phyloP scores from a whole-genome alignment of 2,888 invertebrate genomes.

The Oasisia sp. region DNA sequence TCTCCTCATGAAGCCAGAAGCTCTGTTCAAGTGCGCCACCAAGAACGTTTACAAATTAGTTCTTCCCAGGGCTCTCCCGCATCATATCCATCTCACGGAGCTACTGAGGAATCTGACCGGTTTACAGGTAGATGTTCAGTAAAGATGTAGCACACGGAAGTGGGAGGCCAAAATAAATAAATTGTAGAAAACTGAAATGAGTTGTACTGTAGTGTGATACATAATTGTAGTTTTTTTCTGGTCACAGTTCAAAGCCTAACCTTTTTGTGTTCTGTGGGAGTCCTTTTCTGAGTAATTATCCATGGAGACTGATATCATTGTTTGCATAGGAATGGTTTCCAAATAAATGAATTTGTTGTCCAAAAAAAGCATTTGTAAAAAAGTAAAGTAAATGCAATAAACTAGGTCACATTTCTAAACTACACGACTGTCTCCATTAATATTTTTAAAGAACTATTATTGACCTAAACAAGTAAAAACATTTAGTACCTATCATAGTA shows the following conservation, averaged over 20 bases:
- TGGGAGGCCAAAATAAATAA: background rate
- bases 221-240: background rate
- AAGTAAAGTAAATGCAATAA: background rate
- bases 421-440: background rate
- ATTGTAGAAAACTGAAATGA: background rate
- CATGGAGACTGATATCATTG: too few relatives aligned
- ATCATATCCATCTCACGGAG: conserved; percentile 1
- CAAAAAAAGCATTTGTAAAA: background rate
- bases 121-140: conserved; percentile 27
- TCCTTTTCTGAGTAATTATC: too few relatives aligned
- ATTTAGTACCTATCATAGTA: background rate
- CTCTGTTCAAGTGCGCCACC: conserved; percentile 20
- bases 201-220: background rate
- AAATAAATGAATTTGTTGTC: too few relatives aligned
- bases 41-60: conserved; percentile 26
- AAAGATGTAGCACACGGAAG: background rate
- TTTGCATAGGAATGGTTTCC: too few relatives aligned
- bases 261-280: too few relatives aligned
- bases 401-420: background rate
- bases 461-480: background rate
- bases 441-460: background rate
- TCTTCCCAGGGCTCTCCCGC: conserved; percentile 28
- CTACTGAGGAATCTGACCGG: conserved; percentile 30
- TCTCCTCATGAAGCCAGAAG: conserved; percentile 19
- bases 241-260: background rate